Conservation (phyloP, 1,140 invertebrate species). For the Scaptomyza montana region DNA sequence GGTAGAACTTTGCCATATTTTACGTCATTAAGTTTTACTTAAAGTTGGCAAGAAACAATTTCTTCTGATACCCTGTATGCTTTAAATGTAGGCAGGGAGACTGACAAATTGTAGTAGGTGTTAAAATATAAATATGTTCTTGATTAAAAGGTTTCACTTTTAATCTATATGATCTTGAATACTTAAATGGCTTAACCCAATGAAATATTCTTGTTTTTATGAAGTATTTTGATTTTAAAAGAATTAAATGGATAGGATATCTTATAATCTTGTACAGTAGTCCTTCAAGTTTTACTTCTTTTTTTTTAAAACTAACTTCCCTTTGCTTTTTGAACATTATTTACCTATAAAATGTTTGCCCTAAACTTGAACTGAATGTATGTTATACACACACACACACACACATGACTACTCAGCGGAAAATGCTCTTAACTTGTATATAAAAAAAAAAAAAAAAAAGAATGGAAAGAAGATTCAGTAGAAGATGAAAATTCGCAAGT, state of each 20-base stretch:
- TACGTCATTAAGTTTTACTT: slow-evolving; percentile 68
- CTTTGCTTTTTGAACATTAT: slow-evolving; percentile 38
- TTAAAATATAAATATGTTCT: too few relatives aligned
- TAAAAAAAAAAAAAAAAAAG: slow-evolving; percentile 19
- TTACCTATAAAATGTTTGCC: slow-evolving; percentile 54
- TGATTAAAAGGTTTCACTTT: too few relatives aligned
- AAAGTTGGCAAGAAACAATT: slow-evolving; percentile 50
- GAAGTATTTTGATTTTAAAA: too few relatives aligned
- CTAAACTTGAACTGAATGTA: slow-evolving; percentile 35
- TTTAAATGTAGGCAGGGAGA: too few relatives aligned
- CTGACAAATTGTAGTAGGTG: too few relatives aligned
- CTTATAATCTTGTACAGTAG: too few relatives aligned
- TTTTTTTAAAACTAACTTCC: background rate
- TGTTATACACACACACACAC: slow-evolving; percentile 28
- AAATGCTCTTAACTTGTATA: slow-evolving; percentile 49
- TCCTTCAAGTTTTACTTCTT: too few relatives aligned
- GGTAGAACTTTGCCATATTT: slow-evolving; percentile 70
- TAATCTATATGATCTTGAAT: too few relatives aligned
- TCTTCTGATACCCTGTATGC: slow-evolving; percentile 9
- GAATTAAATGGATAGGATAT: too few relatives aligned
- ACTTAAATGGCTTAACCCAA: too few relatives aligned
- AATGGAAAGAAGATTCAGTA: background rate
- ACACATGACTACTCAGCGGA: slow-evolving; percentile 22
- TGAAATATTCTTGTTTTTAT: too few relatives aligned
- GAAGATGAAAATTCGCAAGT: slow-evolving; percentile 1